Base-by-base conservation (phyloP, 1,140 invertebrate species). In the Neomicropteryx cornuta region DNA sequence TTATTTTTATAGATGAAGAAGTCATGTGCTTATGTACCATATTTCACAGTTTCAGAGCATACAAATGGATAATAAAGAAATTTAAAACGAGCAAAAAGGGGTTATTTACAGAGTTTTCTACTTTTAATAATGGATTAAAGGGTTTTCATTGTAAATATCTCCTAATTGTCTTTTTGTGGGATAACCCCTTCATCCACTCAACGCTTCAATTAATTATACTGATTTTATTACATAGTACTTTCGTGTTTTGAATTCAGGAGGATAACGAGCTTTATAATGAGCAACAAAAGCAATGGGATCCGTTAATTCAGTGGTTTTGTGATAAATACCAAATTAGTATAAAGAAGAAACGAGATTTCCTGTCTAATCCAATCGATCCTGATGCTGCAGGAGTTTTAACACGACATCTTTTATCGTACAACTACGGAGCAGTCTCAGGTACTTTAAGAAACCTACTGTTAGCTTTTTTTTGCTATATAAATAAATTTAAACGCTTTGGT, bases 281-380 rank as follows among this genome's bases (percentile, higher is more conserved):
- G 33, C 87, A 93, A 70, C 47, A 59, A 24, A 56, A 76, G 49
- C 72, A 83, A 52, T 95, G 90, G 90, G 77, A 83, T 57, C 87
- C 89, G n/a, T 48, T 92, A 3, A 73, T 93, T 40, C 62, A 79
- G 17, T 91, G 87, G 86, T 83, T 88, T 54, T 77, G 83, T 58
- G 65, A 77, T 51, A 72, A 75, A 42, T 87, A 78, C 60, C 54
- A 75, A 43, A 74, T 85, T 0, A 60, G 79, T 46, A 57, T 91
- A 20, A 58, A 72, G 35, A 77, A 85, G 48, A 79, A 78, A 5
- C 56, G 66, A 42, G 72, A 71, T 47, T 76, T 90, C 46, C 61
- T 70, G 16, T 58, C 71, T 21, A 77, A 77, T 8, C 49, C 62
- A 18, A 62, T 88, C 24, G 63, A 71, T 33, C 39, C 55, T 22